Evolutionary conservation across 2,888 invertebrate species (phyloP).

Genomic region (Deilephila porcellus): DNA sequence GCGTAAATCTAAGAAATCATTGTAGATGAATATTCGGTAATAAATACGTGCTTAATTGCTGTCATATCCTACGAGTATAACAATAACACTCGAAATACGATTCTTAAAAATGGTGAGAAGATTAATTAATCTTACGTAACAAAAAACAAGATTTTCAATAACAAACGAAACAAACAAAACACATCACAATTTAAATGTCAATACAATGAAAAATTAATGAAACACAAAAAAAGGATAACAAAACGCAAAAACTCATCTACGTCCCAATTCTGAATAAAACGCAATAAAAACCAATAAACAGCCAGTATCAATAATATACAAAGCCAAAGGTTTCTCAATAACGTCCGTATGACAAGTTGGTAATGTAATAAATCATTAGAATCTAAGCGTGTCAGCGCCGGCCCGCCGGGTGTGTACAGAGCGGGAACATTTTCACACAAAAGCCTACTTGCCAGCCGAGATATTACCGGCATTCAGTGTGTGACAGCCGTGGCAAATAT

Average conservation of each 20-base stretch:
- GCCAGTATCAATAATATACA: conserved; percentile 10
- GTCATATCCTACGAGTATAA: too few species aligned
- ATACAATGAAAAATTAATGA: neutral
- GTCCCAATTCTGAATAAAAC: neutral
- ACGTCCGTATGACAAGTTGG: conserved; percentile 43
- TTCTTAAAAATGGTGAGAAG: too few species aligned
- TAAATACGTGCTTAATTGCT: too few species aligned
- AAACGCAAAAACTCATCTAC: neutral
- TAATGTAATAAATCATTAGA: conserved; percentile 68
- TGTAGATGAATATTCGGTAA: too few species aligned
- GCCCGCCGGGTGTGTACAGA: conserved; percentile 45
- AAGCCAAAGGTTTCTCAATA: conserved; percentile 25
- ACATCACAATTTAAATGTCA: too few species aligned
- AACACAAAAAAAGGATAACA: neutral
- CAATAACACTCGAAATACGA: too few species aligned
- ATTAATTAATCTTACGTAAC: too few species aligned
- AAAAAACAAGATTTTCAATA: too few species aligned
- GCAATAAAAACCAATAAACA: neutral
- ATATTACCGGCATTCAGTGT: conserved; percentile 55
- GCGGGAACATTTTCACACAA: conserved; percentile 49
- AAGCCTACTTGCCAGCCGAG: conserved; percentile 48
- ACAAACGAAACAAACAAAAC: too few species aligned
- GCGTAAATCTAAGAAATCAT: too few species aligned
- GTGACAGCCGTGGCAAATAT: conserved; percentile 61
- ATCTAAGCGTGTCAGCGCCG: conserved; percentile 56